Evolutionary conservation across 2,797 vertebrate genomes (phyloP).

Genomic region (Amblyraja radiata): DNA sequence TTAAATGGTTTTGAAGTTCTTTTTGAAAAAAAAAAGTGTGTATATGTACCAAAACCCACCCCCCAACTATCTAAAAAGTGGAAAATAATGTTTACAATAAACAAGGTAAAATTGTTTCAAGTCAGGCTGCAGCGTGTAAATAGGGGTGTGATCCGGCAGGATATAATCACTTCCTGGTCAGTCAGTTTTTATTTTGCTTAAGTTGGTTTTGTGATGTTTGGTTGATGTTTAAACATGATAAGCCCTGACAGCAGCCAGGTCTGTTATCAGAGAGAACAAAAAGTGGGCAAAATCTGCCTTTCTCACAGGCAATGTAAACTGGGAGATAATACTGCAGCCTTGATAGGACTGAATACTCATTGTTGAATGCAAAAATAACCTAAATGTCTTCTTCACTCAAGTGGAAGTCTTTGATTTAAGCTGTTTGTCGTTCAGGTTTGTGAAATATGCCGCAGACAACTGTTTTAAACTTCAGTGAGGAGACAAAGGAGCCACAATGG

Average conservation of each 20-base stretch:
- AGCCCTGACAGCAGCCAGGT: constrained; percentile 64
- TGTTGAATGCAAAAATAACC: constrained; percentile 38
- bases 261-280: constrained; percentile 64
- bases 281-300: constrained; percentile 49
- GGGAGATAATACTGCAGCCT: constrained; percentile 12
- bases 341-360: constrained; percentile 27
- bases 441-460: constrained; percentile 20
- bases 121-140: constrained; percentile 6
- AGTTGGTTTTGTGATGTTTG: constrained; percentile 52
- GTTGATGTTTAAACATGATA: constrained; percentile 65
- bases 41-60: not conserved
- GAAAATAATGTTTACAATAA: constrained; percentile 17
- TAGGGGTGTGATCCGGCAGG: constrained; percentile 2
- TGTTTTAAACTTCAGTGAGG: constrained; percentile 41
- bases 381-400: constrained; percentile 59
- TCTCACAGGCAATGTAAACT: constrained; percentile 31
- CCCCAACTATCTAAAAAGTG: not conserved
- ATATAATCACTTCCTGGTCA: constrained; percentile 32
- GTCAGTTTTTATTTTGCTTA: constrained; percentile 28
- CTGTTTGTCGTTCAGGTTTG: constrained; percentile 29
- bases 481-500: constrained; percentile 62
- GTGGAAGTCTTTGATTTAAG: constrained; percentile 58
- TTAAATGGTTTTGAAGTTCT: not conserved
- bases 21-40: not conserved
- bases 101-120: constrained; percentile 28